A percentile compares a stretch with the other conserved stretches of the same genome.
These are phyloP conservation scores for Odontophorus gujanensis DNA, from an alignment of 2,113 vertebrate species.

Conservation along the genomic window DNA sequence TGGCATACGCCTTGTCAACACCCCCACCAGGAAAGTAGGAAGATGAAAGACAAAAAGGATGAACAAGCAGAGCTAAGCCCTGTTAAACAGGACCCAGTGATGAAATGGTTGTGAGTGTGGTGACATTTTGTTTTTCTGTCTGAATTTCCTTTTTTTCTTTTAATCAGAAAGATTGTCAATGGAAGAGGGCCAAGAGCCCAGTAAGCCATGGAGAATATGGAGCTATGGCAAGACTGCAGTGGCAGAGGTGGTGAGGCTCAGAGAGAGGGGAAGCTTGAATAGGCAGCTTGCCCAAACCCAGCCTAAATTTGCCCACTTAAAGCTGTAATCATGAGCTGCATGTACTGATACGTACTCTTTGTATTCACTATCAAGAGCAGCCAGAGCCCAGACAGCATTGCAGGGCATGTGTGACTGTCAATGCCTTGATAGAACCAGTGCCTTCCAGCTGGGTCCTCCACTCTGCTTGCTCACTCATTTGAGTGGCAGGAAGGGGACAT, in stretches of 20 bases:
- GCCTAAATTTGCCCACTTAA: not conserved
- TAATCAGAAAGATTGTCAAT: not conserved
- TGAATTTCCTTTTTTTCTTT: not conserved
- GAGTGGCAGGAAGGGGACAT: not conserved
- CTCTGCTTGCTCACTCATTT: fast-evolving
- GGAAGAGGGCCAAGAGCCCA: not conserved
- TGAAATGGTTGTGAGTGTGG: not conserved
- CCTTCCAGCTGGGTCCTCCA: not conserved
- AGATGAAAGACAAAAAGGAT: not conserved
- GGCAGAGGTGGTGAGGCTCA: not conserved
- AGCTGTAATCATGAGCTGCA: not conserved
- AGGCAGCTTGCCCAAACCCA: not conserved
- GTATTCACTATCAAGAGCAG: not conserved
- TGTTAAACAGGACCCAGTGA: not conserved
- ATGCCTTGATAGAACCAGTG: not conserved
- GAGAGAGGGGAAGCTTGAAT: not conserved
- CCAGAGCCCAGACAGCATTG: not conserved
- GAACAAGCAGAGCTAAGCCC: not conserved
- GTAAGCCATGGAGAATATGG: not conserved
- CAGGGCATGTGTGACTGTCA: too few relatives aligned
- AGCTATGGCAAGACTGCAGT: not conserved
- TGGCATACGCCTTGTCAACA: not conserved
- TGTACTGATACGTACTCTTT: not conserved
- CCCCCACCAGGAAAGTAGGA: not conserved
- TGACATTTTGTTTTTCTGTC: not conserved